Evolutionary conservation across 2,113 vertebrate genomes (phyloP), one percentile per base, ranked within the genome.

Genomic region (Myotis brandtii): DNA sequence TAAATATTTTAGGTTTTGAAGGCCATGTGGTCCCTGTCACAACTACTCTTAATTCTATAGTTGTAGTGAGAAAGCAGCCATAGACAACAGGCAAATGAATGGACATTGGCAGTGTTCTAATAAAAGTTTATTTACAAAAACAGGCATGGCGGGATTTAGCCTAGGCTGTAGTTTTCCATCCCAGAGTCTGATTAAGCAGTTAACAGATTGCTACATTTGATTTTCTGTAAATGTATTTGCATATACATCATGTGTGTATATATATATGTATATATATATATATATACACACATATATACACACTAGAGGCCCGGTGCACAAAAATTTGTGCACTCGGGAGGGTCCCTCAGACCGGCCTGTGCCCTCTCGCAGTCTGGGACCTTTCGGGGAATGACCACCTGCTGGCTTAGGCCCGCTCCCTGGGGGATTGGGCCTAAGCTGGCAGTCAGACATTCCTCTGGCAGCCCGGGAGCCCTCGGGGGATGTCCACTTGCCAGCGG

Each of bases 171-270:
- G 30, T 82, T 95, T 90, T 40, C 52, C 21, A 20, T 73, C 6
- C 37, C 2, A 30, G 32, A 69, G 85, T 64, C 70, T 76, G 72
- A 84, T 88, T 93, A 91, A 93, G 75, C 32, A 84, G 34, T 81
- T 73, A 48, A 50, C 59, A 85, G 62, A 72, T 69, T 76, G 34
- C 40, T 88, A 4, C 69, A 48, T 93, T 95, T 84, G 34, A 72
- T 81, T 96, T 32, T 92, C 43, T 90, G 23, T 93, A 89, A 91
- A 70, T 77, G n/a, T 83, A 46, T 64, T 73, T 92, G 4, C 83
- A 90, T 72, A 69, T 25, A 37, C 30, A 37, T 69, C 54, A 23
- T 9, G 18, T 5, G 5, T 6, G 6, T 6, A 5, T 6, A 43
- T 5, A 43, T 5, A 43, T 5, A 43, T 8, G 20, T 6, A 17